Conservation (phyloP, 2,797 vertebrate species). For the Hemitrygon akajei region DNA sequence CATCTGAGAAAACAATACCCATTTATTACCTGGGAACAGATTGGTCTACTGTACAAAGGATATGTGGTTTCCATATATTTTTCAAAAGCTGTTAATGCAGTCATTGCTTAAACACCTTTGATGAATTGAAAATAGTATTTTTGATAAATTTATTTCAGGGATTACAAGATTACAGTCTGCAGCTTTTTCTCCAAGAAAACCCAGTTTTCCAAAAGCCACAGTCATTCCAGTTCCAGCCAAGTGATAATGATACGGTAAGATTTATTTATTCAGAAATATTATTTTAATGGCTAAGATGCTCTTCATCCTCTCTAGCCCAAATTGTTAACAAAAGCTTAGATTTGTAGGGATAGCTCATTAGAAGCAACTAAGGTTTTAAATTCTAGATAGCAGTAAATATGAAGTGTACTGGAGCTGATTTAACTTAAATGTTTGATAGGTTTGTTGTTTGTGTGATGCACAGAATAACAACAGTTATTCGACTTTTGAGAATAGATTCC, state of each 20-base stretch:
- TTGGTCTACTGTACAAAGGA: not conserved
- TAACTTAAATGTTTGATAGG: slow-evolving; percentile 14
- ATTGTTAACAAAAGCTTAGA: not conserved
- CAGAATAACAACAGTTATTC: not conserved
- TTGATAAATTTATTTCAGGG: slow-evolving; percentile 61
- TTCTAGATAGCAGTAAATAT: not conserved
- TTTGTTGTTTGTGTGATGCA: not conserved
- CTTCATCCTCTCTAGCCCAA: not conserved
- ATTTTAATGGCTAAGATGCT: not conserved
- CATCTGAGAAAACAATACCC: too few species aligned
- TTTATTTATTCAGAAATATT: not conserved
- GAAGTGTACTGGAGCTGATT: not conserved
- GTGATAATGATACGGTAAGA: slow-evolving; percentile 87
- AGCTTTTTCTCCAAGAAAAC: slow-evolving; percentile 90
- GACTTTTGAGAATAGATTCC: not conserved
- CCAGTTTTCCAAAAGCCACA: slow-evolving; percentile 84
- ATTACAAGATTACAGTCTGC: slow-evolving; percentile 88
- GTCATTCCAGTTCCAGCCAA: slow-evolving; percentile 91
- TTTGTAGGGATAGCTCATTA: not conserved
- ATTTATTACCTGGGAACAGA: too few species aligned
- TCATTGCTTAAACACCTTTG: not conserved
- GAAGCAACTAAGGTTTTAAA: not conserved
- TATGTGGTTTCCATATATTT: not conserved
- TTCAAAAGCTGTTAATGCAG: not conserved
- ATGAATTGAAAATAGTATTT: not conserved